These are phyloP conservation scores for Palythoa caribaeorum DNA, from an alignment of 92 coral and sea anemone species.

Conservation along the genomic window DNA sequence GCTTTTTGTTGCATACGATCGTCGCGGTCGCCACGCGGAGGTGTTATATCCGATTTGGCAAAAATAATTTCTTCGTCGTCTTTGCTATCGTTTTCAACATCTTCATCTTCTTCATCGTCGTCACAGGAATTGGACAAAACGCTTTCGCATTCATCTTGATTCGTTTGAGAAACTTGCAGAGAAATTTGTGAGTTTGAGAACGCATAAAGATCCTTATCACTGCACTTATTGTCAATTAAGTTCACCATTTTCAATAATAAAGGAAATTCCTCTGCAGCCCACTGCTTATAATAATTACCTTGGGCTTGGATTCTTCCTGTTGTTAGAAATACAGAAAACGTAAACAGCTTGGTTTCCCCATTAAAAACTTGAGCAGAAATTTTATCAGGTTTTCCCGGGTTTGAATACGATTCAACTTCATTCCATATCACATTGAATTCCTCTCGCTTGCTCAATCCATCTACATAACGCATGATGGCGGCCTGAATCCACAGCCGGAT, in stretches of 20 bases:
- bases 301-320: slow-evolving; percentile 46
- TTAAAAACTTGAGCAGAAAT: slow-evolving; percentile 16
- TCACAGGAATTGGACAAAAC: slow-evolving; percentile 8
- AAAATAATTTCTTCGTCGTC: slow-evolving; percentile 1
- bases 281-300: slow-evolving; percentile 22
- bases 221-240: slow-evolving; percentile 1
- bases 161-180: background rate
- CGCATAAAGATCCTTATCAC: background rate
- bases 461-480: slow-evolving; percentile 29
- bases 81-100: background rate
- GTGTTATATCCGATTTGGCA: slow-evolving; percentile 19
- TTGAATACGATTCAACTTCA: slow-evolving; percentile 35
- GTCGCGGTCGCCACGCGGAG: slow-evolving; percentile 3
- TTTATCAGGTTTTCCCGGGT: slow-evolving; percentile 34
- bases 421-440: slow-evolving; percentile 35
- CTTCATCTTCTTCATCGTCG: slow-evolving; percentile 11
- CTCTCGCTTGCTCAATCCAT: slow-evolving; percentile 9
- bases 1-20: background rate
- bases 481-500: slow-evolving; percentile 31
- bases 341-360: slow-evolving; percentile 20
- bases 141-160: slow-evolving; percentile 10
- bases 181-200: slow-evolving; percentile 19
- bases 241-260: slow-evolving; percentile 32
- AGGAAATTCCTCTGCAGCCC: slow-evolving; percentile 48
- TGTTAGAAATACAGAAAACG: slow-evolving; percentile 25